Evolutionary conservation across 1,140 invertebrate genomes (phyloP), one percentile per base, ranked within the genome.

Genomic region (Cydia fagiglandana): DNA sequence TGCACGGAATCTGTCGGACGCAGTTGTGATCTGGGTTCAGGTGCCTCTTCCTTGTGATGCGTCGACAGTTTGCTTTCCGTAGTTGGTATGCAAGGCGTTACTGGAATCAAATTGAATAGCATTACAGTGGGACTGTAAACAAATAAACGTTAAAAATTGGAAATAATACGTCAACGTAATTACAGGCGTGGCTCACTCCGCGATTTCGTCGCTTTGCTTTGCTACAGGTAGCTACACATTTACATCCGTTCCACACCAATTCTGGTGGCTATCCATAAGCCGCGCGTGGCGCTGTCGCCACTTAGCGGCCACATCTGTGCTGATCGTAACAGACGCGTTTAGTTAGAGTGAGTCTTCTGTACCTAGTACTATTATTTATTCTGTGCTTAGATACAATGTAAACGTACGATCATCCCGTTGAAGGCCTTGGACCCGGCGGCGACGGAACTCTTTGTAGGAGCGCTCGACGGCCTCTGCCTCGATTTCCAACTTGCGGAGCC

Each of bases 381-480:
- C n/a, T n/a, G n/a, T n/a, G 24, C 24, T 24, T 30, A 41, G 10
- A 9, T 41, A 9, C 10, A 41, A 45, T 15, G 15, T 53, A n/a
- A 53, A 53, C 56, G 20, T 61, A 61, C 56, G n/a, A n/a, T 61
- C 20, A 12, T 61, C 20, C 0, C 6, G 20, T 10, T 9, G 1
- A 5, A 20, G 17, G 13, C 0, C 12, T 1, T 4, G 28, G 9
- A 38, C 64, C 24, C 28, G 64, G 10, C 64, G 64, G 3, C 13
- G 24, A 9, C 84, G 82, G 61, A 86, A 92, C 78, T 88, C 81
- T 24, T 84, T 45, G 75, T 92, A 92, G 0, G 88, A 90, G 47
- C 80, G 82, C 74, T 91, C 86, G 1, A 91, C 89, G 0, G 89
- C 91, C 64, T 88, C 88, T 0, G 91, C 91, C 75, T 92, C 89